Base-by-base conservation (phyloP, 2,113 vertebrate genomes). In the Verasper variegatus region DNA sequence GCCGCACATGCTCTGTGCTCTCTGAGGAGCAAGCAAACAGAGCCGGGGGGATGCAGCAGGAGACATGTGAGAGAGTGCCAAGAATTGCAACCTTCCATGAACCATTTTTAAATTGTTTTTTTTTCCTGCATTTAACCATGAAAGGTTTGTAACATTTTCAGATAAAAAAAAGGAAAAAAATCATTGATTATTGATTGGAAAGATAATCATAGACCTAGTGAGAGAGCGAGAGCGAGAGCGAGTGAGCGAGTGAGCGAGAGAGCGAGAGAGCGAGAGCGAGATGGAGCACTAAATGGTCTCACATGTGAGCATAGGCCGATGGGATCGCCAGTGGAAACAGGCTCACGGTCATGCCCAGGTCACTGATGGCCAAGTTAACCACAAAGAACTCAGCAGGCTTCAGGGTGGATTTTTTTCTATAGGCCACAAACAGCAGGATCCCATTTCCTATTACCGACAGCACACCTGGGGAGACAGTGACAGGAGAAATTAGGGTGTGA, bases 371-470 rank as follows among this genome's bases (percentile, higher is more conserved):
- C 65, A 97, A 90, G 80, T 96, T 97, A 58, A 96, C 87, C 0
- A 96, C 94, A 83, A 97, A 97, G 88, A 95, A 94, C 92, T 97
- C 95, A 0, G 96, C 95, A 4, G 96, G 96, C 81, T 96, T 97
- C 84, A 97, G 87, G 72, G 94, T 86, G 65, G 95, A 93, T 75
- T 95, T 95, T 88, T 95, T 97, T 76, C 87, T 92, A 77, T 94
- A 96, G 49, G 96, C 96, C 83, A 97, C 93, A n/a, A 96, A 91
- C 72, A 97, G 90, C 64, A 97, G 93, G 84, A 94, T 91, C 0
- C 94, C 92, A 66, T 96, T 97, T 15, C 96, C 96, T 67, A 93
- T 71, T 74, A 96, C 31, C 4, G 95, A 96, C 66, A 94, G 71
- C 42, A 94, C 86, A 78, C 94, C 94, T 95, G 54, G 11, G 15